Evolutionary conservation across 2,888 invertebrate species (phyloP), one percentile per base, ranked within the genome.

Genomic region (Tetropium fuscum): DNA sequence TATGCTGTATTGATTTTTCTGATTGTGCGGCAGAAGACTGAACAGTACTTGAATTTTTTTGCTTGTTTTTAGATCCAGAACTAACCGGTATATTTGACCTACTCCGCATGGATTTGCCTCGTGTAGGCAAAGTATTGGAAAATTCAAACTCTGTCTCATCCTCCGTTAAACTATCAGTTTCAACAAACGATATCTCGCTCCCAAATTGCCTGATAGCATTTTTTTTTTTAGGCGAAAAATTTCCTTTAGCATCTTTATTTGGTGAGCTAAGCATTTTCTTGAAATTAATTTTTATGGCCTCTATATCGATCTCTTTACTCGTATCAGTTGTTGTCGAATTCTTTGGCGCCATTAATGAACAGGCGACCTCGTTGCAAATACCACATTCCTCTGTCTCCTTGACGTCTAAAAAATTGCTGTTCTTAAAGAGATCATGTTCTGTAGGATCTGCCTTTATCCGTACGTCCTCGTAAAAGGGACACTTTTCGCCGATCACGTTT

Each of bases 131-230:
- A 22, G 10, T 30, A 38, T 55, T 61, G 16, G 53, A 59, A 27
- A 64, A 54, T 57, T 61, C 61, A 34, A 61, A 25, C 47, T 64
- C 64, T 16, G 47, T 49, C 22, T 54, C 43, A 8, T 43, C 61
- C 40, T 51, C n/a, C 8, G 53, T 40, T 41, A 64, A 51, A 51
- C 53, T 58, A 49, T 53, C 34, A 40, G 36, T 55, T 27, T 38
- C 47, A 47, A 60, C 15, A 7, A 59, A 20, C 19, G 36, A 25
- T 45, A 54, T 48, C 6, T 54, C 47, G 11, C 3, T 19, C 32
- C 32, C 34, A 38, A 15, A 20, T 2, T 47, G 7, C 1, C 7
- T 20, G 11, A 20, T 8, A 30, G 5, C n/a, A 19, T 4, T 34
- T 27, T 34, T 41, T 13, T 19, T 34, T 11, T 53, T 40, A 36